Base-by-base conservation (phyloP, 2,113 vertebrate genomes). In the Larimichthys crocea region DNA sequence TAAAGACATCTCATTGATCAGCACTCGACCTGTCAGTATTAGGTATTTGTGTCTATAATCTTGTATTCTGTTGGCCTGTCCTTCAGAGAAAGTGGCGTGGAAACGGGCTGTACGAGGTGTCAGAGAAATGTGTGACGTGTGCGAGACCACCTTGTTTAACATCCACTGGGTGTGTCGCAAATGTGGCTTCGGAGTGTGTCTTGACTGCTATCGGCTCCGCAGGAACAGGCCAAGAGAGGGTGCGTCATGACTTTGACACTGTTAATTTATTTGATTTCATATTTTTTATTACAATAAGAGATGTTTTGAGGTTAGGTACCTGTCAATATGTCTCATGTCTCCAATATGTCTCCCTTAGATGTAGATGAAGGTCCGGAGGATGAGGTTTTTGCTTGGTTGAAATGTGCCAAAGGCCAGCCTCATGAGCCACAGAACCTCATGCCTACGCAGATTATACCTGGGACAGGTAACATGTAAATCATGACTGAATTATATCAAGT, bases 81-180 rank as follows among this genome's bases (percentile, higher is more conserved):
- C 52, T 92, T 62, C 94, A 99, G 98, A 99, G 94, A 99, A 98
- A 95, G 97, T 99, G 83, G 98, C 98, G 0, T 99, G 98, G 98
- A 99, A 99, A 85, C 95, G 98, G 87, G 98, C 98, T 0, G 98
- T 99, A 7, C 96, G 98, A 55, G 98, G 98, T 0, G 96, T 99
- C 71, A 92, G 98, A 87, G 98, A 99, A 90, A 99, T 99, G 98
- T 99, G 98, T 72, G 98, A 99, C 17, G 98, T 99, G 5, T 99
- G 98, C 64, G 98, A 99, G 92, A 99, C 98, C 8, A 99, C 98
- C 0, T 94, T 99, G 63, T 99, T 99, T 92, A 99, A 99, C 89
- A 99, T 99, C 87, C 98, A 99, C 64, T 99, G 98, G 98, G 98
- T 99, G 68, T 99, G 98, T 91, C 97, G 98, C 48, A 99, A 99